phyloP scores from a whole-genome alignment of 2,888 invertebrate species.

The Coremacera marginata region DNA sequence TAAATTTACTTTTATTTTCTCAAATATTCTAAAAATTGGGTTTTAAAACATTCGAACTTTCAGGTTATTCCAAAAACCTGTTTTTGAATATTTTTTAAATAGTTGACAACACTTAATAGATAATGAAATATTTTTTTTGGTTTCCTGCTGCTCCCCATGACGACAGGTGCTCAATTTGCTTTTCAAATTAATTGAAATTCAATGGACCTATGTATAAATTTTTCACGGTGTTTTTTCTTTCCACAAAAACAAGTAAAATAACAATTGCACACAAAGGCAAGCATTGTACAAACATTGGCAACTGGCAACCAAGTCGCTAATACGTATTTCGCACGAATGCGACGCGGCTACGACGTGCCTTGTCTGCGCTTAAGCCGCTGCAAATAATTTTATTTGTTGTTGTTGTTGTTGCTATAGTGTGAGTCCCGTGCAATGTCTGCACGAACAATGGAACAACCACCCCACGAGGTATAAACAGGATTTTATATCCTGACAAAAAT shows the following conservation, averaged over 20 bases:
- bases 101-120: too few relatives aligned
- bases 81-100: too few relatives aligned
- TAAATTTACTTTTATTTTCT: too few relatives aligned
- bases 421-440: constrained; percentile 3
- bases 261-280: background rate
- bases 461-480: background rate
- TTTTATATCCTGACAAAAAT: constrained; percentile 20
- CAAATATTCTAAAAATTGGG: too few relatives aligned
- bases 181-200: too few relatives aligned
- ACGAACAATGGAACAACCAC: background rate
- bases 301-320: background rate
- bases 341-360: background rate
- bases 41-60: too few relatives aligned
- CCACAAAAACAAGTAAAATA: background rate
- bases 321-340: too few relatives aligned
- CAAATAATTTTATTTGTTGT: constrained; percentile 2
- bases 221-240: constrained; percentile 6
- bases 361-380: background rate
- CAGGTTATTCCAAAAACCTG: too few relatives aligned
- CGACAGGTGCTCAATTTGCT: too few relatives aligned
- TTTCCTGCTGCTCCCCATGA: too few relatives aligned
- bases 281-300: background rate
- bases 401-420: background rate
- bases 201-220: background rate
- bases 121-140: too few relatives aligned